A percentile compares a stretch with the other conserved stretches of the same genome.
Evolutionary conservation across 2,888 invertebrate genomes (phyloP).

Genomic region (Tridacna crocea): DNA sequence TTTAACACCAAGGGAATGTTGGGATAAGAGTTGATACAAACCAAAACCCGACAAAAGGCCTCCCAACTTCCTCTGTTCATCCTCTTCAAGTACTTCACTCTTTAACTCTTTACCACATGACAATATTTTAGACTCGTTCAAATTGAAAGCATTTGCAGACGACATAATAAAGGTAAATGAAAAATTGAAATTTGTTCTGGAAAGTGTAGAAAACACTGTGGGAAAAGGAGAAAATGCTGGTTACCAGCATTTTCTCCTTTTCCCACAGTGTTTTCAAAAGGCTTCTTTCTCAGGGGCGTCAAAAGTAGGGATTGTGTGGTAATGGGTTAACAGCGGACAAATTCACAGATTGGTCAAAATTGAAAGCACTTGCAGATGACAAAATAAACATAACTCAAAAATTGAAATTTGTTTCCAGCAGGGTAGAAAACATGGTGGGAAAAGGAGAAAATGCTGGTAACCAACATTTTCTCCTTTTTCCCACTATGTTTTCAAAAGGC

Average conservation of each 20-base stretch:
- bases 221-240: background rate
- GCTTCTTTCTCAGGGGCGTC: background rate
- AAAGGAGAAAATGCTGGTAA: background rate
- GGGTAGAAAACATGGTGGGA: background rate
- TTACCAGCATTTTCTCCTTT: background rate
- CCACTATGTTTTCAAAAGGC: background rate
- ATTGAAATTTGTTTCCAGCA: no score
- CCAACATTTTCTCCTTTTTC: background rate
- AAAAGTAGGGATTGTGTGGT: background rate
- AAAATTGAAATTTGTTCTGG: no score
- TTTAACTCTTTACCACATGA: background rate
- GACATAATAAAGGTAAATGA: no score
- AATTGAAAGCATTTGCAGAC: background rate
- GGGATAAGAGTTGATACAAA: background rate
- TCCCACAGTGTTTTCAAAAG: background rate
- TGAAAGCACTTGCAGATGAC: background rate
- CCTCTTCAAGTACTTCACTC: background rate
- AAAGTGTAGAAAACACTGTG: background rate
- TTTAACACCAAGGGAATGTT: background rate
- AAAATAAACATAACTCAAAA: no score
- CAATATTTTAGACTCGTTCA: background rate
- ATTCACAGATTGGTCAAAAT: background rate
- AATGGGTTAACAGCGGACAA: background rate
- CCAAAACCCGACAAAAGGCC: background rate
- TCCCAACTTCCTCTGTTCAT: background rate